Conservation (phyloP, 2,888 invertebrate species). For the Amitus sp. region DNA sequence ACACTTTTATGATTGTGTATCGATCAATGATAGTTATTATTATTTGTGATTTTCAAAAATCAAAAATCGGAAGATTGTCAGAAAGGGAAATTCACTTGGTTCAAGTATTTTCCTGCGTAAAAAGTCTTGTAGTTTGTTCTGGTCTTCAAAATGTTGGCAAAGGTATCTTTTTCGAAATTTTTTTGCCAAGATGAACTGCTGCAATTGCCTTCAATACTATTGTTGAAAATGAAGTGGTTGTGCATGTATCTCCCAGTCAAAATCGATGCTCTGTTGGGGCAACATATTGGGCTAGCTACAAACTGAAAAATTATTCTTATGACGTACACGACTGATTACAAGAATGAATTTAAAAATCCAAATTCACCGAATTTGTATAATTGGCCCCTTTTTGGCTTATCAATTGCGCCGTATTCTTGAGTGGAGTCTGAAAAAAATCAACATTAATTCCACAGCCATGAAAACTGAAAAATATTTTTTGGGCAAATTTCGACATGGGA, state of each 20-base stretch:
- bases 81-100: constrained; percentile 74
- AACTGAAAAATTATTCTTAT: constrained; percentile 75
- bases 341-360: constrained; percentile 3
- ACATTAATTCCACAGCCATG: too few relatives aligned
- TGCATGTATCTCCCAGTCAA: constrained; percentile 87
- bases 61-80: too few relatives aligned
- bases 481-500: too few relatives aligned
- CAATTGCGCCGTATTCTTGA: constrained; percentile 73
- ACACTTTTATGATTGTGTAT: too few relatives aligned
- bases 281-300: constrained; percentile 86
- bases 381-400: constrained; percentile 75
- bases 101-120: constrained; percentile 94
- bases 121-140: constrained; percentile 80
- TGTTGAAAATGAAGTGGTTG: constrained; percentile 82
- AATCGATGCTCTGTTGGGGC: constrained; percentile 89
- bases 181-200: constrained; percentile 76
- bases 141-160: constrained; percentile 75
- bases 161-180: constrained; percentile 72
- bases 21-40: too few relatives aligned
- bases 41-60: constrained; percentile 11
- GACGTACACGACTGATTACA: too few relatives aligned
- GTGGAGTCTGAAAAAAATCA: constrained; percentile 75
- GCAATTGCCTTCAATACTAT: constrained; percentile 83
- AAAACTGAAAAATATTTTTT: too few relatives aligned
- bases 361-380: constrained; percentile 79